A percentile compares a stretch with the other conserved stretches of the same genome.
Evolutionary conservation across 2,797 vertebrate genomes (phyloP).

Genomic region (Catostomus latipinnis): DNA sequence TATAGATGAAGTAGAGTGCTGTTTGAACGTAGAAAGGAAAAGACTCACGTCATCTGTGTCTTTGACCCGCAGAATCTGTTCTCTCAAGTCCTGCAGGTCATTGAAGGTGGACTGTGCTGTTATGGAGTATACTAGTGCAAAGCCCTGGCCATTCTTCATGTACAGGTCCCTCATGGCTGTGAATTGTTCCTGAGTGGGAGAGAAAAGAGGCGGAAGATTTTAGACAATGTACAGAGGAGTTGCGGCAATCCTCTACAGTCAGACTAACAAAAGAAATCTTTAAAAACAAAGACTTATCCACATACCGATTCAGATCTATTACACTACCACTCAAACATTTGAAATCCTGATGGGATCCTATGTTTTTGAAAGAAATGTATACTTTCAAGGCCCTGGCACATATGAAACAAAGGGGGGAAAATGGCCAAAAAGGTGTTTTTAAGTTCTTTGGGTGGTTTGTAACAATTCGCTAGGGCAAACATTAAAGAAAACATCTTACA

Average conservation of each 20-base stretch:
- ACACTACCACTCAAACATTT: too few species aligned
- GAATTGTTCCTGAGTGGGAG: constrained; percentile 84
- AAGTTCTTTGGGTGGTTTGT: too few species aligned
- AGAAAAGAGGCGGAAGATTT: neutral
- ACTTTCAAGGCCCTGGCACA: too few species aligned
- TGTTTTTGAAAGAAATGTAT: too few species aligned
- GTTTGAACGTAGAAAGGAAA: neutral
- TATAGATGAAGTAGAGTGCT: neutral
- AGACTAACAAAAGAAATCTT: too few species aligned
- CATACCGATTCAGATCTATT: too few species aligned
- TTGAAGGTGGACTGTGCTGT: constrained; percentile 91
- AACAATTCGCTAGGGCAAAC: too few species aligned
- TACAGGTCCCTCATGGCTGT: constrained; percentile 91
- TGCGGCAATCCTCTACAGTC: neutral
- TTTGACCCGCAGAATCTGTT: constrained; percentile 91
- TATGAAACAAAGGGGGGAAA: too few species aligned
- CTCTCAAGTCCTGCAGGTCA: constrained; percentile 88
- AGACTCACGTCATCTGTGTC: constrained; percentile 88
- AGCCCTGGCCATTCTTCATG: constrained; percentile 92
- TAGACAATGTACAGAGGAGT: constrained; percentile 3
- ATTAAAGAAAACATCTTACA: too few species aligned
- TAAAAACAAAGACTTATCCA: too few species aligned
- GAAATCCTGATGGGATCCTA: too few species aligned
- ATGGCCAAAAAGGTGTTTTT: too few species aligned
- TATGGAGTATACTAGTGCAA: constrained; percentile 91